phyloP scores from a whole-genome alignment of 2,113 vertebrate genomes.

The Panthera leo region DNA sequence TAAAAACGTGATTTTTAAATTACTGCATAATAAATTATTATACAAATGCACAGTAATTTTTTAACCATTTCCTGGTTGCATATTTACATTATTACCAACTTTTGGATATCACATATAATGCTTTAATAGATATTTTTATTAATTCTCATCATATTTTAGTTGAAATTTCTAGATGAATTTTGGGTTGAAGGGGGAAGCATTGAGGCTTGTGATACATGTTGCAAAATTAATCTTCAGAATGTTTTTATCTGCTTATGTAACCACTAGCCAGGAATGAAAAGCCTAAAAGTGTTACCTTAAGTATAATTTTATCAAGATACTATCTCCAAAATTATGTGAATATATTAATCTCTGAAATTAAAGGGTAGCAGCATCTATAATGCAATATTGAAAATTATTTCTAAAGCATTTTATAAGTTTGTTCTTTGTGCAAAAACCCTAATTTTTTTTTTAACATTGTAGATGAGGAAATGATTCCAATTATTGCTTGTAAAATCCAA shows the following conservation, averaged over 20 bases:
- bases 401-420: constrained; percentile 35
- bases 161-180: constrained; percentile 33
- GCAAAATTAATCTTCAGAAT: constrained; percentile 5
- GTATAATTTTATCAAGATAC: background rate
- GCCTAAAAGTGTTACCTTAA: background rate
- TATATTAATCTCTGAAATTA: constrained; percentile 2
- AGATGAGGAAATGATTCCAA: background rate
- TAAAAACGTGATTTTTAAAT: constrained; percentile 29
- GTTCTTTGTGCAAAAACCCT: background rate
- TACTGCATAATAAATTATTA: background rate
- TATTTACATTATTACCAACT: background rate
- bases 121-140: constrained; percentile 21
- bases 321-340: background rate
- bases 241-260: background rate
- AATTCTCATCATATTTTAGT: background rate
- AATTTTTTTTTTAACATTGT: constrained; percentile 28
- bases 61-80: background rate
- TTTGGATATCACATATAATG: constrained; percentile 7
- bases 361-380: background rate
- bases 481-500: constrained; percentile 40
- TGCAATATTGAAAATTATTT: background rate
- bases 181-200: background rate
- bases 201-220: background rate
- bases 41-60: background rate
- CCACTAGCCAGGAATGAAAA: background rate